Conservation (phyloP, 2,113 vertebrate species). For the Burhinus oedicnemus region DNA sequence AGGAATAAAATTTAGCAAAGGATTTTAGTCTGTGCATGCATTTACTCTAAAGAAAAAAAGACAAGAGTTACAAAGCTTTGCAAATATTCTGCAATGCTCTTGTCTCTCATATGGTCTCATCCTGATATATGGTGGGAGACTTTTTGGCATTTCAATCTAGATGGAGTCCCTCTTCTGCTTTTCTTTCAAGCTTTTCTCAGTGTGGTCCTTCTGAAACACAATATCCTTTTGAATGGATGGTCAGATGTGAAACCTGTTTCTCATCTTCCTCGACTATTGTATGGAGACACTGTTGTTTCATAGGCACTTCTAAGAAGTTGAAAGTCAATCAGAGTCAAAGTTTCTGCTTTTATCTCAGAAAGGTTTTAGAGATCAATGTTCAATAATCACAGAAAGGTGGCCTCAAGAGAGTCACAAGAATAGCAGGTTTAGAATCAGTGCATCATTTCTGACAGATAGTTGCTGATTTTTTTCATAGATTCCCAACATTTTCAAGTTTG, state of each 20-base stretch:
- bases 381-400: not conserved
- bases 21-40: not conserved
- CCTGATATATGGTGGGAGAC: not conserved
- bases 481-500: not conserved
- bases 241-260: not conserved
- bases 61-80: not conserved
- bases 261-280: not conserved
- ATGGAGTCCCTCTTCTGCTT: not conserved
- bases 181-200: not conserved
- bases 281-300: not conserved
- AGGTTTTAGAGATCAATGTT: not conserved
- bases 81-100: not conserved
- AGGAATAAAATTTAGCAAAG: not conserved
- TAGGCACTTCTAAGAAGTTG: not conserved
- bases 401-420: not conserved
- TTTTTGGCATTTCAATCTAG: not conserved
- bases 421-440: not conserved
- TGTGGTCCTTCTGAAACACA: not conserved
- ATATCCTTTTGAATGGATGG: not conserved
- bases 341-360: not conserved
- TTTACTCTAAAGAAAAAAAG: not conserved
- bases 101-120: not conserved
- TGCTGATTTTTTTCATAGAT: not conserved
- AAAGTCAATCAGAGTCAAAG: not conserved
- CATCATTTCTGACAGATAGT: not conserved